Base-by-base conservation (phyloP, 2,888 invertebrate species). In the Dicyrtomina minuta region DNA sequence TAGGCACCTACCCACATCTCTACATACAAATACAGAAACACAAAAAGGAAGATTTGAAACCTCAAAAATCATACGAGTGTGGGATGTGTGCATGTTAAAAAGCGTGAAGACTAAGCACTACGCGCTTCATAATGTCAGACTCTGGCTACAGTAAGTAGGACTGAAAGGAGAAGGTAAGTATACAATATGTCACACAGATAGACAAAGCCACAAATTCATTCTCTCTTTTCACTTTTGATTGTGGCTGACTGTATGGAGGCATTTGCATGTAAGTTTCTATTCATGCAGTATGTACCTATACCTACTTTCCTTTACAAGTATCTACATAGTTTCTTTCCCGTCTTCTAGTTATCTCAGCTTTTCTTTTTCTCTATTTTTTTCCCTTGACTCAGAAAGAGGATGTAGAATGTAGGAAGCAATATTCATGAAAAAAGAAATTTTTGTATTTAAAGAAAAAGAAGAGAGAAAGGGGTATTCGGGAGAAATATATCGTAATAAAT, bases 401-500 rank as follows among this genome's bases (percentile, higher is more conserved):
- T 17, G 46, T 17, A 46, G 20, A 20, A 4, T 6, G 20, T 17
- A 20, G 22, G 22, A 51, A 51, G 51, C 22, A 17, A 22, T 51
- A 51, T 51, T 51, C 33, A 33, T 33, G 33, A 51, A 51, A 51
- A 51, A 51, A 51, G 51, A 22, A 22, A 12, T 56, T 24, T 56
- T 24, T 56, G 22, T 56, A 20, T 60, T 41, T 44, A 44, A 49
- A 51, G 17, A 33, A 15, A 65, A 60, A 55, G 33, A 60, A 27
- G 33, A 17, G 60, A 43, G 46, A 17, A 68, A 43, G 46, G 44
- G 39, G 59, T 10, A 55, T 27, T 24, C 22, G 6, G 20, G n/a
- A 20, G 51, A 39, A 58, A 27, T 58, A 58, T 39, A 33, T 39
- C 26, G 70, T 56, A 70, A 67, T 62, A 61, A 68, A 62, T 56